phyloP scores from a whole-genome alignment of 2,113 vertebrate species.

The Acrocephalus kingi region DNA sequence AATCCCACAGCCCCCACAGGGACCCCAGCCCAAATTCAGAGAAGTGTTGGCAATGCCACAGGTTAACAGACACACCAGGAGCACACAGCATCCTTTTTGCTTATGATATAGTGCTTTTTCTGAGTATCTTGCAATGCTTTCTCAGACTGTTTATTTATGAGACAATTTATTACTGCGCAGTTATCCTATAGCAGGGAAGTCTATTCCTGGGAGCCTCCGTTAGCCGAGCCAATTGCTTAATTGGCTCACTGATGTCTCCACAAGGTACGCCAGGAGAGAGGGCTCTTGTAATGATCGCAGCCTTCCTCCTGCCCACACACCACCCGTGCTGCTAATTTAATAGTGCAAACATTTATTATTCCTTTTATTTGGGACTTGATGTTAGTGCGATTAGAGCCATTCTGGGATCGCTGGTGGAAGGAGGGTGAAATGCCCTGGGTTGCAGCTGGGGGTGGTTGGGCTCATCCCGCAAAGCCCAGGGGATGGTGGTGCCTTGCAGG shows the following conservation, averaged over 20 bases:
- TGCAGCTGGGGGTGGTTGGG: background rate
- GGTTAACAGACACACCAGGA: background rate
- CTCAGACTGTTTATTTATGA: slow-evolving; percentile 51
- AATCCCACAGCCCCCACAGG: background rate
- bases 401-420: background rate
- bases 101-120: background rate
- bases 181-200: slow-evolving; percentile 19
- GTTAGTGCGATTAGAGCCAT: background rate
- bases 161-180: slow-evolving; percentile 27
- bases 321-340: slow-evolving; percentile 44
- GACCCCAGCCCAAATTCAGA: background rate
- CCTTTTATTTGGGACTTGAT: background rate
- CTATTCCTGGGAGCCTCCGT: slow-evolving; percentile 55
- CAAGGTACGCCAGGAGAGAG: slow-evolving; percentile 46
- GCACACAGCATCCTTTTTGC: background rate
- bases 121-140: slow-evolving; percentile 9
- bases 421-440: background rate
- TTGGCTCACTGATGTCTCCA: slow-evolving; percentile 56
- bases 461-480: background rate
- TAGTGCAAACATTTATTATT: slow-evolving; percentile 58
- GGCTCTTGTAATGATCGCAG: background rate
- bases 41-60: accelerated
- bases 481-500: background rate
- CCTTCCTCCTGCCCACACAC: slow-evolving; percentile 34
- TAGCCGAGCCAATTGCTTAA: slow-evolving; percentile 61